phyloP scores from a whole-genome alignment of 1,140 invertebrate species.

The Trialeurodes vaporariorum region DNA sequence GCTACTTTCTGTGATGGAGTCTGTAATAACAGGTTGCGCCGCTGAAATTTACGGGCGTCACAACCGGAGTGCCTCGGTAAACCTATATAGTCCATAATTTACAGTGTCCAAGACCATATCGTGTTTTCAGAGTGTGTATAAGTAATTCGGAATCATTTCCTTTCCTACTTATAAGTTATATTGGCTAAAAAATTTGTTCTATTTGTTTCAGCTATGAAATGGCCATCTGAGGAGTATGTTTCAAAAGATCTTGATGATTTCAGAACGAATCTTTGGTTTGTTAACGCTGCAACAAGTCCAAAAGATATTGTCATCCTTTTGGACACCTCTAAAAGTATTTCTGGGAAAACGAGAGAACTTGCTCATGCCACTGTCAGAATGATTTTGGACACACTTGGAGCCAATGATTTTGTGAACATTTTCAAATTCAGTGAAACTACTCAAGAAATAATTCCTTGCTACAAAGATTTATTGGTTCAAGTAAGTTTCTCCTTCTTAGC shows the following conservation, averaged over 20 bases:
- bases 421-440: slow-evolving; percentile 67
- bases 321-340: slow-evolving; percentile 80
- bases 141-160: too few relatives aligned
- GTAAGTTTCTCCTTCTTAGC: too few relatives aligned
- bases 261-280: slow-evolving; percentile 80
- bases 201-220: slow-evolving; percentile 46
- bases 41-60: too few relatives aligned
- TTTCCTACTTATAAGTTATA: not conserved
- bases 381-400: slow-evolving; percentile 86
- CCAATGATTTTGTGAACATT: slow-evolving; percentile 95
- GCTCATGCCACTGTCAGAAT: slow-evolving; percentile 72
- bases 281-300: slow-evolving; percentile 88
- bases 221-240: slow-evolving; percentile 54
- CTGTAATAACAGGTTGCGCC: too few relatives aligned
- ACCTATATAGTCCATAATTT: too few relatives aligned
- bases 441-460: slow-evolving; percentile 69
- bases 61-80: too few relatives aligned
- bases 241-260: slow-evolving; percentile 73
- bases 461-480: slow-evolving; percentile 73
- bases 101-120: too few relatives aligned
- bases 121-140: too few relatives aligned
- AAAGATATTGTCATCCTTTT: slow-evolving; percentile 90
- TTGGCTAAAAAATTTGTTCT: slow-evolving; percentile 8
- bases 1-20: too few relatives aligned
- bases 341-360: slow-evolving; percentile 68